Conservation (phyloP, 2,113 vertebrate genomes). For the Natator depressus region DNA sequence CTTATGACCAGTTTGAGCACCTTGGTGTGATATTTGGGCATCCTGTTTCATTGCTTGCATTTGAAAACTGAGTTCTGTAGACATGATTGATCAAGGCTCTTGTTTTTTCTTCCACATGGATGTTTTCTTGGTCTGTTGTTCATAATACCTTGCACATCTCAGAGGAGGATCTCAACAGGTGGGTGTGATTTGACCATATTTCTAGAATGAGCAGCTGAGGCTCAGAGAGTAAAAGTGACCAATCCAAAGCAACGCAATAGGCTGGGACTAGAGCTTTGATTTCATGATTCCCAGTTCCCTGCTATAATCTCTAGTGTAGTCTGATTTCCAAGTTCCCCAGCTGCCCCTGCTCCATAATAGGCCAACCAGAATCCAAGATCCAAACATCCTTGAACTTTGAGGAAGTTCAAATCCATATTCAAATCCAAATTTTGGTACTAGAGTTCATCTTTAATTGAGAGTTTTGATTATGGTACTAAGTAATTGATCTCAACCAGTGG, state of each 20-base stretch:
- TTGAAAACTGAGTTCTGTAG: neutral
- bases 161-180: neutral
- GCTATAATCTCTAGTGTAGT: neutral
- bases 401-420: neutral
- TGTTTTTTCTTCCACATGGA: neutral
- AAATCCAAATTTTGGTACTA: neutral
- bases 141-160: neutral
- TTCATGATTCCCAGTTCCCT: neutral
- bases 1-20: neutral
- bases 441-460: neutral
- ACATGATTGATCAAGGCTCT: neutral
- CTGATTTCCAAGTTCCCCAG: neutral
- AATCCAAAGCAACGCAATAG: neutral
- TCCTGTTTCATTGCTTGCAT: neutral
- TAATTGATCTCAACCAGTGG: neutral
- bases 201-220: neutral
- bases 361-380: neutral
- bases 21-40: neutral
- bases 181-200: neutral
- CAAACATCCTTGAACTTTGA: neutral
- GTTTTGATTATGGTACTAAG: neutral
- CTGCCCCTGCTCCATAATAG: neutral
- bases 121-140: neutral
- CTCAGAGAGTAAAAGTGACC: neutral
- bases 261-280: neutral